Base-by-base conservation (phyloP, 2,888 invertebrate genomes). In the Hermodice carunculata region DNA sequence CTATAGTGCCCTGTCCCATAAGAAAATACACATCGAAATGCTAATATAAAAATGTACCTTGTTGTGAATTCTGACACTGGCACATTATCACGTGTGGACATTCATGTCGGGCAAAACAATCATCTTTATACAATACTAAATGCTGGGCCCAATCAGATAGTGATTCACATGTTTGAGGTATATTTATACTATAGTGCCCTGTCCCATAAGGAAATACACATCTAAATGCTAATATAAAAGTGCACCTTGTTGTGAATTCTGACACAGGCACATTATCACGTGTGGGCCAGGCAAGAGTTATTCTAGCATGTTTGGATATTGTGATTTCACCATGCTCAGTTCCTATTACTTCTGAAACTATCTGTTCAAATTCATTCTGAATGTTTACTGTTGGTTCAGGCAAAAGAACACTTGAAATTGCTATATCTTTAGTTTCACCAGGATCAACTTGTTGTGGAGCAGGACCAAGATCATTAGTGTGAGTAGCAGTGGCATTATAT, bases 191-290 rank as follows among this genome's bases (percentile, higher is more conserved):
- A 66, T 66, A 76, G 61, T 76, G 74, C 8, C 61, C 71, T 22
- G n/a, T 31, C 1, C 63, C 74, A 67, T 57, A 64, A 19, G 74
- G 72, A 57, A 72, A 75, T 11, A 72, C 26, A 44, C 46, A 53
- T 8, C 72, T 70, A 62, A 74, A 75, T 3, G 69, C 65, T n/a
- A 69, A 24, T 14, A 67, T 61, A 29, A 73, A 75, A 37, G 69
- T 70, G 63, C 65, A 51, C 58, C 46, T 32, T 28, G 34, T 44
- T 52, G 71, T 72, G 24, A 70, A 72, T 64, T 73, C 75, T 29
- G 75, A 70, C 3, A 73, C 11, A 29, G 72, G 73, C 2, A 29
- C 19, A 19, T 65, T 66, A n/a, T 49, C 54, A 31, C 69, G 49
- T 42, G 74, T 69, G 14, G 75, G 54, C 54, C 54, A 54, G 11